Conservation (phyloP, 2,888 invertebrate genomes). For the Oligia strigilis region DNA sequence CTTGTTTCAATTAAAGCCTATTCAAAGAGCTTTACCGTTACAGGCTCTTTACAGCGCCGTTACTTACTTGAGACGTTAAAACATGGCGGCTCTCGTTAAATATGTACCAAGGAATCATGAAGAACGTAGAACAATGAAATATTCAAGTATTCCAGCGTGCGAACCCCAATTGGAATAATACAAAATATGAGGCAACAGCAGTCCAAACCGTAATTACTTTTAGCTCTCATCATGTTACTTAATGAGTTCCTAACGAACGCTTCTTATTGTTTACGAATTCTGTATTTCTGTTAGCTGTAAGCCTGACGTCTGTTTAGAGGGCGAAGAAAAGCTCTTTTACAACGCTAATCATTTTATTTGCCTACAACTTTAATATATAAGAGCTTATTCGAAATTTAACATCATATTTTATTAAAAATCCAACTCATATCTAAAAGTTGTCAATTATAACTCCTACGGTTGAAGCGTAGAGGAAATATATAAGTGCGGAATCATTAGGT, state of each 20-base stretch:
- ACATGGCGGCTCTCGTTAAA: slow-evolving; percentile 72
- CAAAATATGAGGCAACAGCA: slow-evolving; percentile 54
- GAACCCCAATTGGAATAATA: slow-evolving; percentile 54
- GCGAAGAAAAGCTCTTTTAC: slow-evolving; percentile 19
- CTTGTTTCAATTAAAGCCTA: slow-evolving; percentile 45
- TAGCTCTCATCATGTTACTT: slow-evolving; percentile 58
- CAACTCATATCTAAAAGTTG: background rate
- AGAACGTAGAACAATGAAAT: slow-evolving; percentile 74
- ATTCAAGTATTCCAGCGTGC: slow-evolving; percentile 68
- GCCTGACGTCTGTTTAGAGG: slow-evolving; percentile 19
- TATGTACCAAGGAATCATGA: slow-evolving; percentile 78
- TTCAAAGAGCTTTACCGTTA: slow-evolving; percentile 27
- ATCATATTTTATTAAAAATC: background rate
- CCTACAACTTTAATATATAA: background rate
- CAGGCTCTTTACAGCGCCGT: slow-evolving; percentile 40
- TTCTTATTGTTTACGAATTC: slow-evolving; percentile 51
- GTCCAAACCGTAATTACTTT: slow-evolving; percentile 62
- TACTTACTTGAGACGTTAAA: slow-evolving; percentile 58
- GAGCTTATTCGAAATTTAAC: background rate
- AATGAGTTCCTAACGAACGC: slow-evolving; percentile 62
- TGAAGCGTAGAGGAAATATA: slow-evolving; percentile 29
- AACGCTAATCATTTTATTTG: slow-evolving; percentile 45
- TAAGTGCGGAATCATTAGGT: slow-evolving; percentile 18
- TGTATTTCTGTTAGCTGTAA: slow-evolving; percentile 36
- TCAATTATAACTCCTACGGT: background rate